A percentile compares a stretch with the other conserved stretches of the same genome.
Conservation (phyloP, 2,797 vertebrate genomes). For the Catostomus latipinnis region DNA sequence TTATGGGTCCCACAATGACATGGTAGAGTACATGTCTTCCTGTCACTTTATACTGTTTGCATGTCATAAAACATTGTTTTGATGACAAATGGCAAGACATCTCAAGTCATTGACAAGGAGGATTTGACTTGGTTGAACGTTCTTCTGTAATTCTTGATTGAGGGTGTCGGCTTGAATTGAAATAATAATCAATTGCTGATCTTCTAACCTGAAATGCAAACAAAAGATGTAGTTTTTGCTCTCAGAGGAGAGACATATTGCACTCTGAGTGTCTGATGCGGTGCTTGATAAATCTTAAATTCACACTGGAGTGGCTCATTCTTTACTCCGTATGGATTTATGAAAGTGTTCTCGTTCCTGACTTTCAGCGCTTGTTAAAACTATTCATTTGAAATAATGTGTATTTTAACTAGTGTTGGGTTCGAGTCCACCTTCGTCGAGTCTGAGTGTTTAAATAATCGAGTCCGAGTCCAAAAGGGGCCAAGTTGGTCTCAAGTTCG, state of each 20-base stretch:
- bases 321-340: slow-evolving; percentile 21
- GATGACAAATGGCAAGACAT: not conserved
- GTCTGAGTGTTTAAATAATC: too few relatives aligned
- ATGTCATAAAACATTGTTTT: not conserved
- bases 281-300: slow-evolving; percentile 16
- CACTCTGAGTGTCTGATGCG: slow-evolving; percentile 1
- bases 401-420: too few relatives aligned
- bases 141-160: not conserved
- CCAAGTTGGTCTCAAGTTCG: too few relatives aligned
- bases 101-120: not conserved
- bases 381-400: too few relatives aligned
- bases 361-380: slow-evolving; percentile 16
- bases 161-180: not conserved
- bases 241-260: slow-evolving; percentile 31
- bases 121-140: slow-evolving; percentile 1
- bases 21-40: not conserved
- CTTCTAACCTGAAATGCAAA: not conserved
- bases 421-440: too few relatives aligned
- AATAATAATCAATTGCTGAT: not conserved
- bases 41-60: not conserved
- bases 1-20: not conserved
- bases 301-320: slow-evolving; percentile 48
- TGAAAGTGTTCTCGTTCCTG: slow-evolving; percentile 1
- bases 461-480: too few relatives aligned
- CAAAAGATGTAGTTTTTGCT: not conserved